These are phyloP conservation scores for Epizoanthus illoricatus DNA, from an alignment of 92 coral and sea anemone genomes.

Conservation along the genomic window DNA sequence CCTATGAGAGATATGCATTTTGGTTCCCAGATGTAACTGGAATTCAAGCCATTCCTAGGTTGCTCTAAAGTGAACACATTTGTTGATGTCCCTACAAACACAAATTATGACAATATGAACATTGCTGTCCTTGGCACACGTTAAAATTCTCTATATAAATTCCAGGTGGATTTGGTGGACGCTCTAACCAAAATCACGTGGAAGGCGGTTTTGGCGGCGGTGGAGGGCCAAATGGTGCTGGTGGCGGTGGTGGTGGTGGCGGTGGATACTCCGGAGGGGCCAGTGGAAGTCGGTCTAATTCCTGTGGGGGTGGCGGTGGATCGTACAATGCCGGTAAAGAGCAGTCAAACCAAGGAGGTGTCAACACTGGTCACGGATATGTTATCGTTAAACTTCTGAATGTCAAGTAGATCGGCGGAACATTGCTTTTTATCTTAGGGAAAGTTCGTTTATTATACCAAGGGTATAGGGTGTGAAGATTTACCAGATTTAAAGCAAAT, in stretches of 20 bases:
- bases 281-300: conserved; percentile 89
- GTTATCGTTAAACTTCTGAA: conserved; percentile 69
- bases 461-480: too few relatives aligned
- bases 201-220: conserved; percentile 94
- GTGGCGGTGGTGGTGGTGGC: conserved; percentile 93
- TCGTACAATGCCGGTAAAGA: conserved; percentile 75
- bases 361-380: conserved; percentile 71
- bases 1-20: not conserved
- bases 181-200: conserved; percentile 80
- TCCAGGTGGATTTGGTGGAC: conserved; percentile 78
- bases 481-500: too few relatives aligned
- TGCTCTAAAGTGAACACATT: too few relatives aligned
- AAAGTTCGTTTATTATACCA: too few relatives aligned
- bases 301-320: conserved; percentile 97
- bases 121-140: not conserved
- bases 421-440: too few relatives aligned
- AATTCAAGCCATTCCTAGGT: too few relatives aligned
- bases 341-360: conserved; percentile 77
- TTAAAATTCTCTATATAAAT: not conserved
- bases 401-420: conserved; percentile 37
- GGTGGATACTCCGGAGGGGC: conserved; percentile 96
- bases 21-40: too few relatives aligned
- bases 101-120: not conserved
- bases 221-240: conserved; percentile 94
- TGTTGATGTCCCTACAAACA: too few relatives aligned